phyloP scores from a whole-genome alignment of 2,888 invertebrate species.

The Hypselothyrea guttata region DNA sequence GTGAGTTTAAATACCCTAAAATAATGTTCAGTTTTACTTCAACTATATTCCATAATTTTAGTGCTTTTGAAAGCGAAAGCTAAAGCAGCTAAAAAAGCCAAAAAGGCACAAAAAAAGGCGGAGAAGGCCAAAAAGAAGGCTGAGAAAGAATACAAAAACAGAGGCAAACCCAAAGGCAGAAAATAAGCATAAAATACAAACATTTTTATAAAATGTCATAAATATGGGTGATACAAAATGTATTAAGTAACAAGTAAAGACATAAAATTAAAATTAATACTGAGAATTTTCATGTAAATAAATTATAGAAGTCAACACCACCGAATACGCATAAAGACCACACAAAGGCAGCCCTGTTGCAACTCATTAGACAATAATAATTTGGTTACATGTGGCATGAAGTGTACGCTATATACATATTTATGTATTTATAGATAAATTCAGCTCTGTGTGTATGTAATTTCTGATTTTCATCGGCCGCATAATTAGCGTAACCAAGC shows the following conservation, averaged over 20 bases:
- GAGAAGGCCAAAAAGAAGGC: constrained; percentile 15
- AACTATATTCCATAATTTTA: constrained; percentile 8
- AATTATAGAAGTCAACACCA: no score
- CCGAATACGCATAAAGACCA: constrained; percentile 16
- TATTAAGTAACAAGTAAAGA: no score
- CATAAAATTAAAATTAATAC: no score
- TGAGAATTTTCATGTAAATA: no score
- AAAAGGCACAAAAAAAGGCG: constrained; percentile 18
- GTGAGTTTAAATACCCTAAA: constrained; percentile 13
- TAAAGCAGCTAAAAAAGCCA: constrained; percentile 12
- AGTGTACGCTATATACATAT: not conserved
- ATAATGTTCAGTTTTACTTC: not conserved
- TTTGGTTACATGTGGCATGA: constrained; percentile 19
- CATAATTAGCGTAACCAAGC: constrained; percentile 78
- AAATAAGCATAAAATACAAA: not conserved
- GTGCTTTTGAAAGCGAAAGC: constrained; percentile 32
- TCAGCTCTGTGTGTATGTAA: constrained; percentile 19
- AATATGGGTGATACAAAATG: no score
- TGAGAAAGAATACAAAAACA: constrained; percentile 3
- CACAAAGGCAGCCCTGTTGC: constrained; percentile 33
- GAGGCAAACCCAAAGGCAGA: constrained; percentile 19
- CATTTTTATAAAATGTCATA: no score
- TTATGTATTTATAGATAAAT: constrained; percentile 12
- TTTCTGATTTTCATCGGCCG: constrained; percentile 52
- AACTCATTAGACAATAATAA: constrained; percentile 55